Evolutionary conservation across 2,797 vertebrate genomes (phyloP).

Genomic region (Enteromius fasciolatus): DNA sequence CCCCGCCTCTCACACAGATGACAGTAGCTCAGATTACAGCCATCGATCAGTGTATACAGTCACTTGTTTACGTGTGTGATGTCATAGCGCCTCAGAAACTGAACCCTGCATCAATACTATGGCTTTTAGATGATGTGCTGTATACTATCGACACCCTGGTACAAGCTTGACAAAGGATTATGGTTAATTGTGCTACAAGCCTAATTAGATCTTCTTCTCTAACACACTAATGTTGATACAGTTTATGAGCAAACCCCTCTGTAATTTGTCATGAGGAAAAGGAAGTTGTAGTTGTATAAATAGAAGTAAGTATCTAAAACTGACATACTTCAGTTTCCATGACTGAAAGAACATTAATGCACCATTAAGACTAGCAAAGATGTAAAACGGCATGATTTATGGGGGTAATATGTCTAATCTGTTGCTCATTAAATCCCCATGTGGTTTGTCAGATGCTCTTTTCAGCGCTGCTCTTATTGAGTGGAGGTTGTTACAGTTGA

Average conservation of each 20-base stretch:
- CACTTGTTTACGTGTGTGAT: neutral
- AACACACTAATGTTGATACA: neutral
- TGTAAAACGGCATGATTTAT: constrained; percentile 47
- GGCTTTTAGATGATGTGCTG: neutral
- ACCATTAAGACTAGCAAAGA: constrained; percentile 33
- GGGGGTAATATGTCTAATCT: constrained; percentile 27
- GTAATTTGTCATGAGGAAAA: neutral
- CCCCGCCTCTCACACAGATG: constrained; percentile 12
- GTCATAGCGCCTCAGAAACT: neutral
- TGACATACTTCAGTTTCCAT: neutral
- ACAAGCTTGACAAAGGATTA: neutral
- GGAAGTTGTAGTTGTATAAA: neutral
- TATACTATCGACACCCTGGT: constrained; percentile 4
- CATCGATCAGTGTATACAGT: constrained; percentile 11
- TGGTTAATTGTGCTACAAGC: constrained; percentile 61
- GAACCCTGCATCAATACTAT: neutral
- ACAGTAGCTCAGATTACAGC: constrained; percentile 35
- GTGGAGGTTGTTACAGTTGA: constrained; percentile 26
- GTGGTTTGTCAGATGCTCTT: constrained; percentile 46
- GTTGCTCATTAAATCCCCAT: constrained; percentile 47
- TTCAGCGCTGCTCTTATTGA: constrained; percentile 47
- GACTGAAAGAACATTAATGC: constrained; percentile 45
- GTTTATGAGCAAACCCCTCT: neutral
- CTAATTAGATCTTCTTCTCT: constrained; percentile 67
- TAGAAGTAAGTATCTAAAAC: constrained; percentile 4